phyloP scores from a whole-genome alignment of 2,113 vertebrate species.

The Neotragus pygmaeus region DNA sequence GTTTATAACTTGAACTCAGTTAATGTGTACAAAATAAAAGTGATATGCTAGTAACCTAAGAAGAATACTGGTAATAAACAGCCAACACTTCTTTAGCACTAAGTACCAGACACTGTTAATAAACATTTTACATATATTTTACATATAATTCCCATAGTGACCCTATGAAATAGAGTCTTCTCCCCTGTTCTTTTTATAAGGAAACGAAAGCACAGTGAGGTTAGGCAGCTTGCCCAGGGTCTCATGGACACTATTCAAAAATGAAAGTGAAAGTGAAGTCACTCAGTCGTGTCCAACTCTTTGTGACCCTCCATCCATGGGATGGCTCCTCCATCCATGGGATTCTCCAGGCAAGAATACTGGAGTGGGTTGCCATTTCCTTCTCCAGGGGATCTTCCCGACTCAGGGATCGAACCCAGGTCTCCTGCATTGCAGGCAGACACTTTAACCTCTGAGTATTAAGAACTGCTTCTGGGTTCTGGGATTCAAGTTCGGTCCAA shows the following conservation, averaged over 20 bases:
- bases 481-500: not conserved
- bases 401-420: too few species aligned
- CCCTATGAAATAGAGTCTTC: not conserved
- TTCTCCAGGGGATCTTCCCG: too few species aligned
- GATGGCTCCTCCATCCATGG: too few species aligned
- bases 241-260: not conserved
- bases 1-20: not conserved
- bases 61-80: not conserved
- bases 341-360: too few species aligned
- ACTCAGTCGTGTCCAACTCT: too few species aligned
- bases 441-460: not conserved
- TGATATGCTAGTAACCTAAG: not conserved
- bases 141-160: slow-evolving; percentile 8
- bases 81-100: not conserved
- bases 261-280: too few species aligned
- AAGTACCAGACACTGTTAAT: not conserved
- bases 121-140: not conserved
- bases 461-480: not conserved
- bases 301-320: too few species aligned
- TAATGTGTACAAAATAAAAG: not conserved
- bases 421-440: too few species aligned
- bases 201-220: not conserved
- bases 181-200: not conserved
- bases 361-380: too few species aligned
- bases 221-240: not conserved